Evolutionary conservation across 2,113 vertebrate genomes (phyloP), one percentile per base, ranked within the genome.

Genomic region (Sinocyclocheilus maitianheensis): DNA sequence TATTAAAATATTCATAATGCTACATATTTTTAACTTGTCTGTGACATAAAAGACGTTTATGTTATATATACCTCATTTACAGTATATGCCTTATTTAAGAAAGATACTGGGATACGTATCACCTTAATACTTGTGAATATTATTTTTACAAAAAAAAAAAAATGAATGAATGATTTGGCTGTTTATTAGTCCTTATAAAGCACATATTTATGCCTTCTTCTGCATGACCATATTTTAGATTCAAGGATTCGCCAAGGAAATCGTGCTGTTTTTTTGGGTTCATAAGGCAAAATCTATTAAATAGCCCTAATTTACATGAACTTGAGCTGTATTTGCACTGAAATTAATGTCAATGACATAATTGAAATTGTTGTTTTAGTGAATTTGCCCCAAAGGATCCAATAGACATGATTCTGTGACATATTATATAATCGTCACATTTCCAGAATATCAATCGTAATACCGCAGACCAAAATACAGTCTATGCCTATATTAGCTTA

Each of bases 401-500:
- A 43, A 46, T 7, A 75, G 40, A 48, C 40, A 75, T 12, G 0
- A 46, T 75, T 22, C 43, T 72, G n/a, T 48, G 22, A 75, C 72
- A 48, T 24, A n/a, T 75, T 24, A 48, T 48, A 24, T 7, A 48
- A 22, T 48, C 22, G 2, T 48, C 72, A 75, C 20, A 2, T 12
- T 2, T 46, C 40, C 22, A 48, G 12, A 75, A 75, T 75, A 46
- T 46, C 22, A 26, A 13, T 67, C 63, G 2, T 75, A 24, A 53
- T 48, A 81, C 77, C 2, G 22, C 30, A 74, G 22, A 10, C 40
- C 11, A 14, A 26, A 67, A 34, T 24, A 63, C 87, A 85, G 80
- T 79, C 26, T 62, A 43, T 43, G 80, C n/a, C 40, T 81, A 34
- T 83, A 78, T 75, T 65, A 60, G 60, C 63, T 86, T 86, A 74